Conservation (phyloP, 2,888 invertebrate genomes). For the Tanytarsus gracilentus region DNA sequence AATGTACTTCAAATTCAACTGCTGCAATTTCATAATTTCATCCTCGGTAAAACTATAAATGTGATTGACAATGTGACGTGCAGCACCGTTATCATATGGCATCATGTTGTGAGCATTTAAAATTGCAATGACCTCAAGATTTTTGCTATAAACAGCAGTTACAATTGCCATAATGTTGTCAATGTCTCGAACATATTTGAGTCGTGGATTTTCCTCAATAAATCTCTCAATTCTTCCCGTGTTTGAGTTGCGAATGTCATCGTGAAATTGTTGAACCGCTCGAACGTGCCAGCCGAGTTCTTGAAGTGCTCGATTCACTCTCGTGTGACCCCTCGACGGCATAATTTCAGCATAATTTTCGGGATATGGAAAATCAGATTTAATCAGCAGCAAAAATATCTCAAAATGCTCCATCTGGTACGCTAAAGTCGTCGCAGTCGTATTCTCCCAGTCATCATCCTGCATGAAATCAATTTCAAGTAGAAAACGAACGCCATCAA, state of each 20-base stretch:
- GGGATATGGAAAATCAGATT: background rate
- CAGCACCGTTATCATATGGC: slow-evolving; percentile 2
- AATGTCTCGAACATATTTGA: background rate
- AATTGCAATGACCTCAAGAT: background rate
- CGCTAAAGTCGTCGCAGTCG: background rate
- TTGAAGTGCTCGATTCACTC: background rate
- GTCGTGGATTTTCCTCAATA: background rate
- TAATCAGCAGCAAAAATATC: background rate
- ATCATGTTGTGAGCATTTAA: background rate
- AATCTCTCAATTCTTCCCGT: background rate
- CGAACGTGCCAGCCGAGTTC: background rate
- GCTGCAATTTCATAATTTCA: background rate
- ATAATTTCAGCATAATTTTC: background rate
- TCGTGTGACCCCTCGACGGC: background rate
- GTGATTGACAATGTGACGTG: background rate
- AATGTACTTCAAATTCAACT: background rate
- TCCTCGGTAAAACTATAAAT: slow-evolving; percentile 1
- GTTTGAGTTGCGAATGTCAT: background rate
- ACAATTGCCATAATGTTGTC: background rate
- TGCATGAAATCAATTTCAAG: background rate
- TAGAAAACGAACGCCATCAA: background rate
- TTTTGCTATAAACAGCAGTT: slow-evolving; percentile 1
- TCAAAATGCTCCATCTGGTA: background rate
- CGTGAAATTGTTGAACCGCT: background rate
- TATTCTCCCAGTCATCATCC: background rate